Evolutionary conservation across 2,888 invertebrate genomes (phyloP).

Genomic region (Hypselothyrea guttata): DNA sequence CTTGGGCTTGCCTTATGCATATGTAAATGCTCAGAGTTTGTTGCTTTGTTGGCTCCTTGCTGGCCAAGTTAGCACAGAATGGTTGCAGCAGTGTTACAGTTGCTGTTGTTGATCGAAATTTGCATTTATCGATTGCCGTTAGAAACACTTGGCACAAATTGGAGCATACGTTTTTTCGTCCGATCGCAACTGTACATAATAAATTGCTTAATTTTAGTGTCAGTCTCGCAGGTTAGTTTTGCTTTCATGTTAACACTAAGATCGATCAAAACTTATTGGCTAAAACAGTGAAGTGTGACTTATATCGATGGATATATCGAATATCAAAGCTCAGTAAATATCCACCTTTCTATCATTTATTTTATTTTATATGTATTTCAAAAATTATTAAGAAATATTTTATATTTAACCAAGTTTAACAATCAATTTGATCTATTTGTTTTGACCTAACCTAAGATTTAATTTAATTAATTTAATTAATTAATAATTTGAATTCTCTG

Average conservation of each 20-base stretch:
- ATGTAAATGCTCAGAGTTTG: constrained; percentile 9
- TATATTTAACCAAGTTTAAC: no score
- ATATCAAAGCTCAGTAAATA: no score
- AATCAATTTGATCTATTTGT: no score
- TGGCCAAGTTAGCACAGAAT: background rate
- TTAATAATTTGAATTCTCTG: no score
- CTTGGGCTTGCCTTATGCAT: constrained; percentile 12
- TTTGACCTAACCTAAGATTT: no score
- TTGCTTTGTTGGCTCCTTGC: constrained; percentile 12
- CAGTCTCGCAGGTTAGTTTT: background rate
- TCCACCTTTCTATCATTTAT: no score
- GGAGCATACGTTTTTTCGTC: constrained; percentile 27
- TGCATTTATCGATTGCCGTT: constrained; percentile 53
- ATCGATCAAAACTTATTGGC: constrained; percentile 2
- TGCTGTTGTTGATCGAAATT: constrained; percentile 29
- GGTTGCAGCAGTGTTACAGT: background rate
- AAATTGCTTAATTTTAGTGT: constrained; percentile 30
- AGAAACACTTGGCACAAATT: constrained; percentile 43
- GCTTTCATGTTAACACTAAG: background rate
- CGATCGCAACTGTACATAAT: constrained; percentile 18
- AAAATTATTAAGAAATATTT: no score
- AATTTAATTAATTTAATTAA: no score
- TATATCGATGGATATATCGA: no score
- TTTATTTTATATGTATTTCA: no score
- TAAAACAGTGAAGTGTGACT: background rate